These are phyloP conservation scores for Gibbula magus DNA, from an alignment of 2,888 invertebrate species.

Conservation along the genomic window DNA sequence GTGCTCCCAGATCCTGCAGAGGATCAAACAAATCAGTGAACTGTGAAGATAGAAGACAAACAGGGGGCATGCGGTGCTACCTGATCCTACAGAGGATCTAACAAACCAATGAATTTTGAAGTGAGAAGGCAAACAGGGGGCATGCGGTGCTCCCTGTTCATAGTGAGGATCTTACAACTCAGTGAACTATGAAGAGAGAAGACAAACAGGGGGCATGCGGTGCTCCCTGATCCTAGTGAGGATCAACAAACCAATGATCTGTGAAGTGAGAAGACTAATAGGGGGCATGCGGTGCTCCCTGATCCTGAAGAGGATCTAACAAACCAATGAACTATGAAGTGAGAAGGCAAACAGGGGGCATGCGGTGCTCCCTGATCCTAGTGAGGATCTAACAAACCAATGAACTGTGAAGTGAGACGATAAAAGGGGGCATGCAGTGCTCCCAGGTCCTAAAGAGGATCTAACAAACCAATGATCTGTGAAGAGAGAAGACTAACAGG, in stretches of 20 bases:
- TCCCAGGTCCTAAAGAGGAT: too few relatives aligned
- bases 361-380: too few relatives aligned
- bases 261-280: neutral
- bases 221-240: neutral
- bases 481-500: neutral
- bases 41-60: too few relatives aligned
- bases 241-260: neutral
- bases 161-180: too few relatives aligned
- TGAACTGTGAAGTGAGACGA: neutral
- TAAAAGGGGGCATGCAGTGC: neutral
- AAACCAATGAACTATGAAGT: neutral
- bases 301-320: too few relatives aligned
- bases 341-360: neutral
- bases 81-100: too few relatives aligned
- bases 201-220: neutral
- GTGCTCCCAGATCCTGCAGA: neutral
- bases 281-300: neutral
- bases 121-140: too few relatives aligned
- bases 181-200: conserved; percentile 8
- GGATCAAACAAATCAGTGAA: too few relatives aligned
- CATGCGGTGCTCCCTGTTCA: too few relatives aligned
- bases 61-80: too few relatives aligned
- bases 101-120: too few relatives aligned
- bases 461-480: neutral
- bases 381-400: too few relatives aligned